Base-by-base conservation (phyloP, 64 coral and sea anemone species). In the Acropora tenuis region DNA sequence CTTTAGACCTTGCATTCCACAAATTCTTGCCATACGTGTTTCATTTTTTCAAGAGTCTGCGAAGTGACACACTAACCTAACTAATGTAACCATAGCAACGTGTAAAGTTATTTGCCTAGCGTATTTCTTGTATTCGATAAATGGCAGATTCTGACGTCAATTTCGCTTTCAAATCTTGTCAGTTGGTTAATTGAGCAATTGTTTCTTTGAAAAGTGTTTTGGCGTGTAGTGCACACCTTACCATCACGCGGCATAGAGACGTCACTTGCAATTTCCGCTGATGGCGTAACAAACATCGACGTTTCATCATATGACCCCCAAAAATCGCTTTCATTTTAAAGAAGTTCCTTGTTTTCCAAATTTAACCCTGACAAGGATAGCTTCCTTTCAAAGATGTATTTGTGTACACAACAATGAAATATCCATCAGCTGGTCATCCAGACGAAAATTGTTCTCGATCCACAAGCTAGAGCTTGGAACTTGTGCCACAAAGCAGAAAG, bases 71-170 rank as follows among this genome's bases (percentile, higher is more conserved):
- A 41, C 16, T 67, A 69, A 67, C 82, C 82, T 71, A 20, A 65
- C 1, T 66, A 46, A 83, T 66, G 42, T 66, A 83, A 67, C 75
- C 75, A 78, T 78, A 47, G 75, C 16, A 78, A 48, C 75, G 13
- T 78, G 13, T 15, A 71, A 3, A 20, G 68, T 8, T 40, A 2
- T 30, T 4, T 20, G 13, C 13, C 5, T 3, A 71, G 20, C 68
- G 2, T 20, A 71, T 71, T 20, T 20, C 3, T 40, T 66, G 9
- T 9, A 55, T 55, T 55, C 9, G 4, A 4, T 66, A 15, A 66
- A 4, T 71, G 20, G 10, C 68, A 19, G 20, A 71, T 19, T 15
- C 8, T 71, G 2, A 20, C 17, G 20, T 71, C 68, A 20, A 71
- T n/a, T 71, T 71, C 18, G 1, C 19, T 71, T 71, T 71, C 68